A percentile compares a stretch with the other conserved stretches of the same genome.
phyloP scores from a whole-genome alignment of 2,888 invertebrate genomes.

The Philopedon plagiatum region DNA sequence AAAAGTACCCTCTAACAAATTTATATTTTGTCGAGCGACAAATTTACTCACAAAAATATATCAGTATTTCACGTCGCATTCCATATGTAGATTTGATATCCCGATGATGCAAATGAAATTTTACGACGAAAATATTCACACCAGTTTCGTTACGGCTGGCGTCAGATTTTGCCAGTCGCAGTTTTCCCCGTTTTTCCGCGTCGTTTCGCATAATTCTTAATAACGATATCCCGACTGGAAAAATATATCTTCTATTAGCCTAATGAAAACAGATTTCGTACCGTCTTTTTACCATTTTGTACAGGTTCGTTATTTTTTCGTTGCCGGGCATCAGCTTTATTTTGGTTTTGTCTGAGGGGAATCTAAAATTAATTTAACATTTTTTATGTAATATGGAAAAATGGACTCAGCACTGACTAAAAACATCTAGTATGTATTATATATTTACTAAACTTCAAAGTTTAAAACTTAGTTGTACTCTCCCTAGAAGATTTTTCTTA shows the following conservation, averaged over 20 bases:
- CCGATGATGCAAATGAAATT: slow-evolving; percentile 47
- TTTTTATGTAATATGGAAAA: too few species aligned
- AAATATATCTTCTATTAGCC: slow-evolving; percentile 49
- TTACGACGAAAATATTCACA: slow-evolving; percentile 41
- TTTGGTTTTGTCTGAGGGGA: too few species aligned
- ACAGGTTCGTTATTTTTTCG: too few species aligned
- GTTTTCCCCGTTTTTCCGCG: slow-evolving; percentile 26
- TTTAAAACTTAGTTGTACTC: too few species aligned
- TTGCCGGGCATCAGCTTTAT: too few species aligned
- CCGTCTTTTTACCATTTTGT: slow-evolving; percentile 26
- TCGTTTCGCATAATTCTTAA: slow-evolving; percentile 32
- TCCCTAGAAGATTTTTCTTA: too few species aligned
- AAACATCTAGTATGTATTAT: too few species aligned
- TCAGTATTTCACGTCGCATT: slow-evolving; percentile 35
- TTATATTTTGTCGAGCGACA: slow-evolving; percentile 7
- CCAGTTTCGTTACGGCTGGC: slow-evolving; percentile 14
- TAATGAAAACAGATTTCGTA: slow-evolving; percentile 52
- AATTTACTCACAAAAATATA: slow-evolving; percentile 11
- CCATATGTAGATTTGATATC: slow-evolving; percentile 48
- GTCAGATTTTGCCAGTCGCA: slow-evolving; percentile 33
- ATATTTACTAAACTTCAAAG: too few species aligned
- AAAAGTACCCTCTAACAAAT: not conserved
- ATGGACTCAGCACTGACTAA: too few species aligned
- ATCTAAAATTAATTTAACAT: too few species aligned
- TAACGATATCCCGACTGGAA: slow-evolving; percentile 29